Conservation (phyloP, 2,113 vertebrate genomes). For the Dolichallabes microphthalmus region DNA sequence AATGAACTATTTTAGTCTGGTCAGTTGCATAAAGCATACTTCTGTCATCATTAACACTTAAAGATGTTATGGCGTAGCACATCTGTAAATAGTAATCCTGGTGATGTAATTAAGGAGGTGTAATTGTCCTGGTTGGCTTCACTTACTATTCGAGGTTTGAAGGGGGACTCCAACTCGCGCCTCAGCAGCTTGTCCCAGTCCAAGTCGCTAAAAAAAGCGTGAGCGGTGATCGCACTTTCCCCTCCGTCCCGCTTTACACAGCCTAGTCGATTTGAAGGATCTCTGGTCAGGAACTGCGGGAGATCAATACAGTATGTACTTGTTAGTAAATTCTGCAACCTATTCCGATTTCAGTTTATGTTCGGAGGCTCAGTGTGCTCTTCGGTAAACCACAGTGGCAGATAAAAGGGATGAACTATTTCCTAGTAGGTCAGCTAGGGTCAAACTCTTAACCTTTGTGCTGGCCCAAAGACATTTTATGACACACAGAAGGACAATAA, state of each 20-base stretch:
- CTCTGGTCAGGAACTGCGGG: constrained; percentile 90
- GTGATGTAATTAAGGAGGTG: not conserved
- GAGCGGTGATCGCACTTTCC: constrained; percentile 80
- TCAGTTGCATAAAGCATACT: not conserved
- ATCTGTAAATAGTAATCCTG: not conserved
- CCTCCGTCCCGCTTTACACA: constrained; percentile 80
- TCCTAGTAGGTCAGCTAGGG: not conserved
- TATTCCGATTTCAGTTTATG: not conserved
- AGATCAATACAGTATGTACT: constrained; percentile 12
- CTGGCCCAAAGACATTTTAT: constrained; percentile 2
- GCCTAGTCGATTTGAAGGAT: constrained; percentile 85
- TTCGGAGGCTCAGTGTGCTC: not conserved
- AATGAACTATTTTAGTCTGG: constrained; percentile 8
- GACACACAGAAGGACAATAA: constrained; percentile 4
- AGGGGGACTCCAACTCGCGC: constrained; percentile 86
- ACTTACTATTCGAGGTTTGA: constrained; percentile 92
- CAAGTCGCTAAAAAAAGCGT: constrained; percentile 86
- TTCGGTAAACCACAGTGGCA: not conserved
- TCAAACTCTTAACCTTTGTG: not conserved
- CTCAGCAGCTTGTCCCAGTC: constrained; percentile 88
- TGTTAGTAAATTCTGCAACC: not conserved
- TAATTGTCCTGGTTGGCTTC: not conserved
- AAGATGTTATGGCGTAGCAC: not conserved
- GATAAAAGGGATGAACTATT: not conserved
- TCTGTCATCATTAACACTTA: not conserved